Base-by-base conservation (phyloP, 2,888 invertebrate genomes). In the Diloba caeruleocephala region DNA sequence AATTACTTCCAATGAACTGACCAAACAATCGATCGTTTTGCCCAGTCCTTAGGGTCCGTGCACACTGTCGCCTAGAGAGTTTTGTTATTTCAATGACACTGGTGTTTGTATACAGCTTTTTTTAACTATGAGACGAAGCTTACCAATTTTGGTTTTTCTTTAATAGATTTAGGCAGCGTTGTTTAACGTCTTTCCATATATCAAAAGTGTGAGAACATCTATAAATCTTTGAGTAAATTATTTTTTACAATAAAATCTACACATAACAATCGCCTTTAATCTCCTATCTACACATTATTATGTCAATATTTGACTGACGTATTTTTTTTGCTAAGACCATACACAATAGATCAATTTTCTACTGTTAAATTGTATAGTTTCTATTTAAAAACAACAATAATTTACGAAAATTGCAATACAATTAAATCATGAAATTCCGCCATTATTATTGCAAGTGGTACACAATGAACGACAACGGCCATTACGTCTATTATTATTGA, bases 231-330 rank as follows among this genome's bases (percentile, higher is more conserved):
- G n/a, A 10, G 6, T 26, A 26, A 3, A 26, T 26, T n/a, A 12
- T 10, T 26, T 3, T 26, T n/a, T 10, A 26, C 26, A 10, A 3
- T 10, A 26, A 26, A 26, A 5, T 12, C 26, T 10, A 26, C 10
- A 26, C 10, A 5, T 26, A 10, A 10, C 10, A 26, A 26, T 0
- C 10, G 10, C 1, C 10, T 26, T 3, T 1, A 10, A 21, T 21
- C 21, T 21, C 23, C 8, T 23, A 23, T 23, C n/a, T 2, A 12
- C n/a, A 26, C n/a, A 26, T 12, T 26, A 1, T 10, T 10, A 26
- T 26, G 10, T 26, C 26, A 26, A 26, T 26, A 26, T 26, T 26
- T 26, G 26, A n/a, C 5, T 26, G 26, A 26, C 26, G 26, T 26
- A 26, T 10, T 10, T 12, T 26, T 26, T 7, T 26, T 26, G 26